Base-by-base conservation (phyloP, 2,113 vertebrate species). In the Lophochroa leadbeateri region DNA sequence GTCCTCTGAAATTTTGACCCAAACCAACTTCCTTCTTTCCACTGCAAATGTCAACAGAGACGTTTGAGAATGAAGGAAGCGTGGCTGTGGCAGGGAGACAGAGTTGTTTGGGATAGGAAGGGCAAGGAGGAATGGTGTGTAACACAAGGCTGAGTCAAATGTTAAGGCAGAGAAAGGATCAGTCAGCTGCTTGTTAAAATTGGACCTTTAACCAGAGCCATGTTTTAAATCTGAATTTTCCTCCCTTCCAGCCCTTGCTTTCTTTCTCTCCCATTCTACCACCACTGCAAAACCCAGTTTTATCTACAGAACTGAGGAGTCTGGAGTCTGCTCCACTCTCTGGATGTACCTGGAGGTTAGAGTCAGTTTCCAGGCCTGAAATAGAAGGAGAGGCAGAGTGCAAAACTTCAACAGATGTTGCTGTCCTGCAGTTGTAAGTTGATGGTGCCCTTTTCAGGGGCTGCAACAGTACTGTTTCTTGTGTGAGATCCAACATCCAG, bases 71-170 rank as follows among this genome's bases (percentile, higher is more conserved):
- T 17, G 31, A 69, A 14, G 12, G 33, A 90, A 64, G 18, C 7
- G 13, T 0, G 5, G 31, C 31, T 74, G 47, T 1, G 14, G 15
- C 4, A 6, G 5, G 8, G 23, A 10, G 6, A 19, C 24, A 41
- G 3, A 7, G 18, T 18, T 53, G 7, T 44, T 53, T 49, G 20
- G 24, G 29, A 41, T 4, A 27, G 41, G 25, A 79, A 67, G 23
- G 25, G 23, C 0, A 1, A 58, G n/a, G 31, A 74, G 15, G 47
- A 31, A 5, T 31, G 12, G 8, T 85, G 27, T 72, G 14, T 65
- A 64, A 43, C 1, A 10, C 25, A 82, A 82, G 20, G 11, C 20
- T 7, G 24, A 57, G 19, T 37, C 13, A 50, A 68, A 60, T 27
- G 3, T 43, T 69, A 57, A 64, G 8, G 58, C 33, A 86, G 33